These are phyloP conservation scores for Cyprinus carpio DNA, from an alignment of 2,113 vertebrate genomes.

Conservation along the genomic window DNA sequence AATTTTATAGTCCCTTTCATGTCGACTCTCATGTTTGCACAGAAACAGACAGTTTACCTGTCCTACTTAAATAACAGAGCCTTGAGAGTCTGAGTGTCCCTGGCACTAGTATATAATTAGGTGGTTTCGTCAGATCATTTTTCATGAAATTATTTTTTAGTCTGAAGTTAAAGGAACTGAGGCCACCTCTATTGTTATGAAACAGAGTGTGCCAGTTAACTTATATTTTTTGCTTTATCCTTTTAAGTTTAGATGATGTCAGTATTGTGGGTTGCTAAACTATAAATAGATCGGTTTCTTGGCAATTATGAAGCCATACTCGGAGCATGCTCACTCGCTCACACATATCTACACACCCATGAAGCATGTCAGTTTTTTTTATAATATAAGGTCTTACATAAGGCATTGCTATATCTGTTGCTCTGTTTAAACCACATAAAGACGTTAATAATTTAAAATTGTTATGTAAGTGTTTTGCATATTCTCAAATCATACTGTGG, in stretches of 20 bases:
- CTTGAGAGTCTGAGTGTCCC: background rate
- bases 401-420: slow-evolving; percentile 72
- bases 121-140: slow-evolving; percentile 18
- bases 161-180: slow-evolving; percentile 10
- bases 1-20: slow-evolving; percentile 31
- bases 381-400: slow-evolving; percentile 77
- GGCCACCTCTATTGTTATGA: slow-evolving; percentile 31
- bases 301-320: slow-evolving; percentile 74
- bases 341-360: slow-evolving; percentile 59
- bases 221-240: slow-evolving; percentile 50
- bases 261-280: slow-evolving; percentile 66
- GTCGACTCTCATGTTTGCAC: slow-evolving; percentile 4
- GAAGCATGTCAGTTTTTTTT: slow-evolving; percentile 67
- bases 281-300: slow-evolving; percentile 74
- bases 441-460: slow-evolving; percentile 75
- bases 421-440: slow-evolving; percentile 74
- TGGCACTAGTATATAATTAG: slow-evolving; percentile 27
- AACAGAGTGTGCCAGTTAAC: slow-evolving; percentile 46
- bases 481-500: slow-evolving; percentile 67
- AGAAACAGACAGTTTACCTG: slow-evolving; percentile 24
- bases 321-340: slow-evolving; percentile 59
- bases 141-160: slow-evolving; percentile 20
- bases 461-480: slow-evolving; percentile 75
- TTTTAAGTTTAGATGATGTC: slow-evolving; percentile 65
- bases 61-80: slow-evolving; percentile 23